Conservation (phyloP, 2,888 invertebrate species). For the Augiades crinisus region DNA sequence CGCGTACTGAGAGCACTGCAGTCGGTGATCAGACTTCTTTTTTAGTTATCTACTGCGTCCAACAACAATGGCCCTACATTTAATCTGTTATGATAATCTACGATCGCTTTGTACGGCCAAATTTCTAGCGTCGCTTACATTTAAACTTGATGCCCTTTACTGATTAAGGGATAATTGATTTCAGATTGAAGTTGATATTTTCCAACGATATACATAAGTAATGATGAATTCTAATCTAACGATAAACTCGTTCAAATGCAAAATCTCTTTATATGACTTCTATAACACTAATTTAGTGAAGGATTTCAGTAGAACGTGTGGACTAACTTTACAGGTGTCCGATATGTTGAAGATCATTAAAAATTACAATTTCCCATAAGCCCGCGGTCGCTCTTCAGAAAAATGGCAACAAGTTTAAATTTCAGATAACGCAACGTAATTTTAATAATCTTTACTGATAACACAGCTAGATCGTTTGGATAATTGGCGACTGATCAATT, state of each 20-base stretch:
- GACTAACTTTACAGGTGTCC: too few relatives aligned
- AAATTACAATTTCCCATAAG: too few relatives aligned
- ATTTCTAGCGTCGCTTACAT: slow-evolving; percentile 3
- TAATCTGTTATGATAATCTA: slow-evolving; percentile 8
- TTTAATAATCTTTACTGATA: slow-evolving; percentile 19
- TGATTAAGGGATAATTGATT: too few relatives aligned
- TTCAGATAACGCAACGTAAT: slow-evolving; percentile 6
- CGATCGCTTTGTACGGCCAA: slow-evolving; percentile 12
- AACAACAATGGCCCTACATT: slow-evolving; percentile 6
- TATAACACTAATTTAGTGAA: too few relatives aligned
- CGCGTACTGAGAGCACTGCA: slow-evolving; percentile 39
- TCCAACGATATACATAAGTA: too few relatives aligned
- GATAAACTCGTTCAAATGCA: too few relatives aligned
- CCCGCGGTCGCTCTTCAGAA: too few relatives aligned
- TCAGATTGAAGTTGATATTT: too few relatives aligned
- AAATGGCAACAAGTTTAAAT: slow-evolving; percentile 7
- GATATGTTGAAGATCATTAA: too few relatives aligned
- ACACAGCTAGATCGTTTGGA: slow-evolving; percentile 12
- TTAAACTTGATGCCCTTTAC: slow-evolving; percentile 3
- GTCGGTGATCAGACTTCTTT: slow-evolving; percentile 41
- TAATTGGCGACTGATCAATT: slow-evolving; percentile 15
- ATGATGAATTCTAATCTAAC: too few relatives aligned
- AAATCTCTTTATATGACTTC: too few relatives aligned
- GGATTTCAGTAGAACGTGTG: too few relatives aligned
- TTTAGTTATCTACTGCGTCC: slow-evolving; percentile 22